phyloP scores from a whole-genome alignment of 2,113 vertebrate species.

The Clarias gariepinus region DNA sequence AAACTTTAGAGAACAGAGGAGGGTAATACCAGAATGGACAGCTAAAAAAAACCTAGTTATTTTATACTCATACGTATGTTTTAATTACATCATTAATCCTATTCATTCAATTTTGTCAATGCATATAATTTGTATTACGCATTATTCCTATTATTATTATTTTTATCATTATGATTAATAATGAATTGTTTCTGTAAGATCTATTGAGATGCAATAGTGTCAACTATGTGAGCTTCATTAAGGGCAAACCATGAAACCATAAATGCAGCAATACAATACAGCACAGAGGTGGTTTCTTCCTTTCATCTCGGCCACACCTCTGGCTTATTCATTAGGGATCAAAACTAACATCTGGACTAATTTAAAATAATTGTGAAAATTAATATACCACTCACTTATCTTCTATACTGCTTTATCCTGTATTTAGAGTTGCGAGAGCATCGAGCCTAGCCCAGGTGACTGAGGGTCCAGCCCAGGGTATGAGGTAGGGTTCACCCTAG shows the following conservation, averaged over 20 bases:
- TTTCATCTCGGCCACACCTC: background rate
- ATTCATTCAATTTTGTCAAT: background rate
- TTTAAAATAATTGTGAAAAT: background rate
- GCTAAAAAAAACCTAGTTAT: background rate
- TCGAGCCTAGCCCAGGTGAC: too few species aligned
- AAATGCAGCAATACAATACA: background rate
- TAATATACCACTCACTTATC: too few species aligned
- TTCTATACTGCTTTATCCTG: too few species aligned
- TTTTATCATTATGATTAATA: too few species aligned
- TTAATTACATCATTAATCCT: background rate
- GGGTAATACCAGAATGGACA: background rate
- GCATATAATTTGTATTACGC: too few species aligned
- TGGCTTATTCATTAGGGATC: background rate
- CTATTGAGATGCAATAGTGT: background rate
- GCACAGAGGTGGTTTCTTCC: background rate
- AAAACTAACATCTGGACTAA: background rate
- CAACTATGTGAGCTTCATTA: background rate
- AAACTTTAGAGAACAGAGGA: conserved; percentile 6
- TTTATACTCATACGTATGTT: background rate
- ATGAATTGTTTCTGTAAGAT: background rate
- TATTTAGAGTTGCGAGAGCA: too few species aligned
- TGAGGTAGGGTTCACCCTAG: too few species aligned
- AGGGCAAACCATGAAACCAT: background rate
- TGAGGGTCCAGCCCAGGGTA: too few species aligned
- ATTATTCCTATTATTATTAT: too few species aligned